phyloP scores from a whole-genome alignment of 1,140 invertebrate genomes.

The Drosophila pseudoobscura region DNA sequence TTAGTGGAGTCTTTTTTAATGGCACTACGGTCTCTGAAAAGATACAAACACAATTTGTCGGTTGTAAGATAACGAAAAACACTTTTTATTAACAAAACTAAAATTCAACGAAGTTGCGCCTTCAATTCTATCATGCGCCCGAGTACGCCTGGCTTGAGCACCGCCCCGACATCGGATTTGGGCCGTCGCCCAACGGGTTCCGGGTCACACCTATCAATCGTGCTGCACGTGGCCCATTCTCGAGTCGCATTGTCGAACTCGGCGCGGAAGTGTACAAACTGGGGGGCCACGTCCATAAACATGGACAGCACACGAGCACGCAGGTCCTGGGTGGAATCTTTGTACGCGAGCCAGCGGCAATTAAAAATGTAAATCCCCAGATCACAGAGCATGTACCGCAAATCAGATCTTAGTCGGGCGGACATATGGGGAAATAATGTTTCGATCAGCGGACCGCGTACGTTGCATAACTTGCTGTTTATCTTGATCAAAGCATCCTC shows the following conservation, averaged over 20 bases:
- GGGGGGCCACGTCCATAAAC: conserved; percentile 32
- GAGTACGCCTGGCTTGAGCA: conserved; percentile 37
- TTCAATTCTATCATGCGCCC: conserved; percentile 40
- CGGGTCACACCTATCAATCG: not conserved
- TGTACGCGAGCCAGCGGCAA: not conserved
- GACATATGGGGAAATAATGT: conserved; percentile 32
- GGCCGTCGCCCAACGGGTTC: not conserved
- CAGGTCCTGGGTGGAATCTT: conserved; percentile 27
- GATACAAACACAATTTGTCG: not conserved
- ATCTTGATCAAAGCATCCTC: conserved; percentile 38
- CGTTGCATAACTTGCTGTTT: conserved; percentile 24
- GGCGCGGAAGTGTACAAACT: conserved; percentile 29
- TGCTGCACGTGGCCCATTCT: conserved; percentile 42
- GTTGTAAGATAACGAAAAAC: not conserved
- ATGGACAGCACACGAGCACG: conserved; percentile 35
- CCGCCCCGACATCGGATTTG: conserved; percentile 11
- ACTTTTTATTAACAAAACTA: not conserved
- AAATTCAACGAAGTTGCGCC: not conserved
- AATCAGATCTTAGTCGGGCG: conserved; percentile 23
- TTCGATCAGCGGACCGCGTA: conserved; percentile 39
- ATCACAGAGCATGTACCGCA: conserved; percentile 29
- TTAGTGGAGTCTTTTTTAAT: too few species aligned
- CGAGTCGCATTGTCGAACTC: conserved; percentile 29
- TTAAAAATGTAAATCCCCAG: conserved; percentile 40
- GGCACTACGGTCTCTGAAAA: not conserved